phyloP scores from a whole-genome alignment of 2,888 invertebrate genomes.

The Deilephila porcellus region DNA sequence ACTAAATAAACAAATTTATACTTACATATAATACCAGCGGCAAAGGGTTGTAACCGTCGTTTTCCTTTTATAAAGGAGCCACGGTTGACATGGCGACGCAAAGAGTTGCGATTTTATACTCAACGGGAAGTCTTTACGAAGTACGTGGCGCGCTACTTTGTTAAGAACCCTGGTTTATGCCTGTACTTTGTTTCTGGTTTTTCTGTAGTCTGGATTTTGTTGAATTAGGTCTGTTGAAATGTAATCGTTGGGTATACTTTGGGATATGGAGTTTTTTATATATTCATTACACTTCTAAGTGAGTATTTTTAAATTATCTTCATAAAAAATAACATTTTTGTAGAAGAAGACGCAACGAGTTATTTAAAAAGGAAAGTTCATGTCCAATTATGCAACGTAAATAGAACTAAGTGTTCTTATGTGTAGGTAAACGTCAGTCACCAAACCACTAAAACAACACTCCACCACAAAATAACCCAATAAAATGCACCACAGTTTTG shows the following conservation, averaged over 20 bases:
- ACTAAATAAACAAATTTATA: slow-evolving; percentile 9
- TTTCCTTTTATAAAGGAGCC: slow-evolving; percentile 15
- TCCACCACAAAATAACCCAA: background rate
- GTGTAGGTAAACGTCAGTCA: no score
- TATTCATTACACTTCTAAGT: no score
- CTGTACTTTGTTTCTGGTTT: background rate
- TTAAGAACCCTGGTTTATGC: background rate
- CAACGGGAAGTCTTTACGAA: slow-evolving; percentile 23
- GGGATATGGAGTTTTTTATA: no score
- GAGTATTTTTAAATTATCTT: no score
- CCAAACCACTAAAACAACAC: background rate
- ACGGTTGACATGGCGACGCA: slow-evolving; percentile 25
- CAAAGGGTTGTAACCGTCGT: slow-evolving; percentile 39
- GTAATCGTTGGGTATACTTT: no score
- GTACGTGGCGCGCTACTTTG: background rate
- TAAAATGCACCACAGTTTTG: background rate
- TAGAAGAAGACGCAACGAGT: no score
- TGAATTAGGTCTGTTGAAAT: no score
- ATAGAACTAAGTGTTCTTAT: background rate
- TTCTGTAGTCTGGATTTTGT: background rate
- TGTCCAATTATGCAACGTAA: no score
- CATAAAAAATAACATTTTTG: no score
- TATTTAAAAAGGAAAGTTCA: no score
- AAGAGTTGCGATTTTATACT: slow-evolving; percentile 24
- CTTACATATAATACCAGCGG: background rate